Percentiles rank a stretch among this genome's conserved stretches.
Conservation (phyloP, 2,888 invertebrate species). For the Luperina testacea region DNA sequence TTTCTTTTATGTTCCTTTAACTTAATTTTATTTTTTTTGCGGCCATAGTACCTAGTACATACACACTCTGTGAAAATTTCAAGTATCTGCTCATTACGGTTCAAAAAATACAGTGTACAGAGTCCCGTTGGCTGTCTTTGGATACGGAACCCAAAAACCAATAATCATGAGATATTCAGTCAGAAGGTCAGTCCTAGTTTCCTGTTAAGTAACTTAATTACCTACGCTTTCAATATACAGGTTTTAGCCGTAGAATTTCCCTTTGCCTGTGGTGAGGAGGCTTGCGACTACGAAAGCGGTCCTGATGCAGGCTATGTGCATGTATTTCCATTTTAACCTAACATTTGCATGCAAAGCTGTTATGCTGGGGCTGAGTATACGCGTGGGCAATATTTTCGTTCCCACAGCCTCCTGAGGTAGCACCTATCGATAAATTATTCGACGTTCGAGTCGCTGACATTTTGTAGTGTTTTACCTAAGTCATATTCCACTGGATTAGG, state of each 20-base stretch:
- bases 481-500: not conserved
- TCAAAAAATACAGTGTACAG: not conserved
- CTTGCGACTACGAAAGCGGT: not conserved
- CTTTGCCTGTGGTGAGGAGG: not conserved
- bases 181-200: not conserved
- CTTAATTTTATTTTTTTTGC: too few relatives aligned
- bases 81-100: not conserved
- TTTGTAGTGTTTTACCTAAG: not conserved
- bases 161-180: not conserved
- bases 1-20: too few relatives aligned
- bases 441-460: not conserved
- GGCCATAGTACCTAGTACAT: not conserved
- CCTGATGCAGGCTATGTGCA: constrained; percentile 27
- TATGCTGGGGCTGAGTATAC: not conserved
- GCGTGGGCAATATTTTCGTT: constrained; percentile 28
- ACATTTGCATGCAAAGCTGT: constrained; percentile 47
- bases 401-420: not conserved
- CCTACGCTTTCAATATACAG: not conserved
- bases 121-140: not conserved
- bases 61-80: not conserved
- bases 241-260: not conserved
- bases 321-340: constrained; percentile 46
- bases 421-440: constrained; percentile 24
- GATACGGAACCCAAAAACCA: not conserved
- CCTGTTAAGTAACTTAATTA: not conserved